Evolutionary conservation across 2,113 vertebrate species (phyloP).

Genomic region (Rousettus leschenaultii): DNA sequence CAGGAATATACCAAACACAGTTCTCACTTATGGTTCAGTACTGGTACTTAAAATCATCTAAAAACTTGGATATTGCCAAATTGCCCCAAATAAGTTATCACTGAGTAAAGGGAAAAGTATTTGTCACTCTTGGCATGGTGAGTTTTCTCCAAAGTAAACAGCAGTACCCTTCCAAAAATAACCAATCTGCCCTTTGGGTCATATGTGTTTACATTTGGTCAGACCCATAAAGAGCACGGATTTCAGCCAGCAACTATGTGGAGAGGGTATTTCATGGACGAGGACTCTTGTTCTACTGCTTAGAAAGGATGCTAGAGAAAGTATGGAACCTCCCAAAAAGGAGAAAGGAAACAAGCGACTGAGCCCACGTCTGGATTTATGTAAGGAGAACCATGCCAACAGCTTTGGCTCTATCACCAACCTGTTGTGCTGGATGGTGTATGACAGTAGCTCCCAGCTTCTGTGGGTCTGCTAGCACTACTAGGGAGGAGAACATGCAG

Average conservation of each 20-base stretch:
- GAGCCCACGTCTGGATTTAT: not conserved
- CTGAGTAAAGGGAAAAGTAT: slow-evolving; percentile 43
- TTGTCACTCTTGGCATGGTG: not conserved
- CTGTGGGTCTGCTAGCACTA: not conserved
- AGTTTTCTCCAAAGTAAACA: slow-evolving; percentile 48
- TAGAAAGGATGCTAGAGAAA: not conserved
- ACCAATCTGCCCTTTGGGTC: not conserved
- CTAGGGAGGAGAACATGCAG: not conserved
- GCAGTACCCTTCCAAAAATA: slow-evolving; percentile 28
- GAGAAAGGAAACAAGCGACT: not conserved
- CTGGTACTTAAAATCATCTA: not conserved
- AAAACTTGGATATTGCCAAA: not conserved
- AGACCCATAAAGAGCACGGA: not conserved
- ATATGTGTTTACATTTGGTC: not conserved
- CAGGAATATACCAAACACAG: not conserved
- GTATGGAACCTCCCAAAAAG: not conserved
- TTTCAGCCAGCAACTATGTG: rapidly evolving
- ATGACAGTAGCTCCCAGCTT: not conserved
- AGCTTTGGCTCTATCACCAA: not conserved
- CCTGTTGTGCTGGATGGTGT: not conserved
- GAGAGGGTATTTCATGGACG: not conserved
- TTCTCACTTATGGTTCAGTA: not conserved
- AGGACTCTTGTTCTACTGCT: not conserved
- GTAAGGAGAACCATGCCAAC: not conserved
- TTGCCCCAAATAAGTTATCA: slow-evolving; percentile 35